A percentile compares a stretch with the other conserved stretches of the same genome.
Evolutionary conservation across 2,888 invertebrate genomes (phyloP).

Genomic region (Pocota personata): DNA sequence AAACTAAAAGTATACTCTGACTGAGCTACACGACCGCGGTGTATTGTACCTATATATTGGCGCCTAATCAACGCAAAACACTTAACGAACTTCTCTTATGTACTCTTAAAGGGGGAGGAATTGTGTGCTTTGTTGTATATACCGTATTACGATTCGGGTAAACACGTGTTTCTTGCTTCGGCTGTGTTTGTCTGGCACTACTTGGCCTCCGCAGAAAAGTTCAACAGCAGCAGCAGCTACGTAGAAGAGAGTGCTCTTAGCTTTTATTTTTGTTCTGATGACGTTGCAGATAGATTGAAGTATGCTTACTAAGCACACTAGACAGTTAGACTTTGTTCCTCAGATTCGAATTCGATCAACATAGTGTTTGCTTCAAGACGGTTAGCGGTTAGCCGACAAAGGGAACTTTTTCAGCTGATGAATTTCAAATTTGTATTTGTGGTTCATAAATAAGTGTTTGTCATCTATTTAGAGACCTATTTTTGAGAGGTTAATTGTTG

Average conservation of each 20-base stretch:
- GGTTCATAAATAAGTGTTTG: background rate
- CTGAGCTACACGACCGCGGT: slow-evolving; percentile 41
- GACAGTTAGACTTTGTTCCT: slow-evolving; percentile 11
- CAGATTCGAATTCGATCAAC: background rate
- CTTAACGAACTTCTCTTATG: slow-evolving; percentile 59
- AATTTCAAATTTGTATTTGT: background rate
- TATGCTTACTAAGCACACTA: background rate
- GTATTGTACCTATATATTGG: slow-evolving; percentile 55
- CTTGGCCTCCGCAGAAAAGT: slow-evolving; percentile 20
- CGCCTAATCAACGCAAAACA: slow-evolving; percentile 56
- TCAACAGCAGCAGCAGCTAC: background rate
- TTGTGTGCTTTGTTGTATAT: slow-evolving; percentile 15
- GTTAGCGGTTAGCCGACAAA: too few relatives aligned
- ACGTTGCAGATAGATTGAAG: background rate
- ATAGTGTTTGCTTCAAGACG: too few relatives aligned
- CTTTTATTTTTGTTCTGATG: slow-evolving; percentile 1
- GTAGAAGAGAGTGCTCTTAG: background rate
- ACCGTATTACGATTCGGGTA: slow-evolving; percentile 1
- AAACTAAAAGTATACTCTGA: slow-evolving; percentile 41
- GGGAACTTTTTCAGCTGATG: background rate
- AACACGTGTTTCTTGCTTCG: slow-evolving; percentile 39
- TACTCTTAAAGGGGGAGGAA: slow-evolving; percentile 30
- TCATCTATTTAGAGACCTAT: background rate
- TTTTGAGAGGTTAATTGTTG: background rate
- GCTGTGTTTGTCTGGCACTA: background rate